Percentiles rank a stretch among this genome's conserved stretches.
Evolutionary conservation across 1,140 invertebrate genomes (phyloP).

Genomic region (Oncopodura yosiiana): DNA sequence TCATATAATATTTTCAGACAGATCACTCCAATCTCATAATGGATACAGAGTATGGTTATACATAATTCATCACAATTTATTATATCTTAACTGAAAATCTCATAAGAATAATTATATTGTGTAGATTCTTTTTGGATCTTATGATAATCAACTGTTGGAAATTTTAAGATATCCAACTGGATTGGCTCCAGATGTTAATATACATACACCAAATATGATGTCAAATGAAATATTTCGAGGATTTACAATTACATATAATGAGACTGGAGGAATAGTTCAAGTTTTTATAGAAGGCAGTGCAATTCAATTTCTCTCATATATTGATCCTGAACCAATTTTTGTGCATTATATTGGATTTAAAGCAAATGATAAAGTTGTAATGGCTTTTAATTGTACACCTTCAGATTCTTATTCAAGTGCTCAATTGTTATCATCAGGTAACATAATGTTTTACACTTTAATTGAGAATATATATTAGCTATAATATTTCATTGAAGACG

Average conservation of each 20-base stretch:
- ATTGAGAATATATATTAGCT: too few species aligned
- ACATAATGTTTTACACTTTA: too few species aligned
- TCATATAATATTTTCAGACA: too few species aligned
- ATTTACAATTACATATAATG: neutral
- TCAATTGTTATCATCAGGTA: too few species aligned
- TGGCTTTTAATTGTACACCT: constrained; percentile 4
- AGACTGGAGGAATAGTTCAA: constrained; percentile 45
- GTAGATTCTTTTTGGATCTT: constrained; percentile 1
- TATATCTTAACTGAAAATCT: too few species aligned
- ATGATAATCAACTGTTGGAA: neutral
- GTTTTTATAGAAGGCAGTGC: constrained; percentile 48
- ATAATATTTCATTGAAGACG: too few species aligned
- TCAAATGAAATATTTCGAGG: neutral
- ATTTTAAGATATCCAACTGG: neutral
- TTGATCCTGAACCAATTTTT: constrained; percentile 44
- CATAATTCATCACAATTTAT: too few species aligned
- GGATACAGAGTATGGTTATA: too few species aligned
- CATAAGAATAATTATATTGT: too few species aligned
- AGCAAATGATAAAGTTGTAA: constrained; percentile 49
- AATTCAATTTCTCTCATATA: constrained; percentile 45
- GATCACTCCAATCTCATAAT: too few species aligned
- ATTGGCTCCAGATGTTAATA: neutral
- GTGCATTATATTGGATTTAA: constrained; percentile 51
- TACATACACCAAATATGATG: neutral
- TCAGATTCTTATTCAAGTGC: neutral